Percentiles rank a stretch among this genome's conserved stretches.
Evolutionary conservation across 2,888 invertebrate genomes (phyloP).

Genomic region (Netelia melanura): DNA sequence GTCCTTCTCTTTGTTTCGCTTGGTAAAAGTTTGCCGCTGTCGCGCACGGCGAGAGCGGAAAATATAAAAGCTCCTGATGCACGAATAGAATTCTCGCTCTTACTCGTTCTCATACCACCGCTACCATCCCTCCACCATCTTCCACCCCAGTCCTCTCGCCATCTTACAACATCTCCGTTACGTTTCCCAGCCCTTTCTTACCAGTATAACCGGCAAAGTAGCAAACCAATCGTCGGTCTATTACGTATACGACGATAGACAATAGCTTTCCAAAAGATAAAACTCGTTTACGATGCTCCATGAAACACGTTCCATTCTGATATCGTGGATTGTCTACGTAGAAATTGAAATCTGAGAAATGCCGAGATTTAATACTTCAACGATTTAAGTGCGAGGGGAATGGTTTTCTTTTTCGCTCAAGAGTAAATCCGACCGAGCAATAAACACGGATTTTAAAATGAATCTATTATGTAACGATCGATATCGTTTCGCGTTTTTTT

Average conservation of each 20-base stretch:
- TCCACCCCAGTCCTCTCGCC: background rate
- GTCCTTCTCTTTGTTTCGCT: conserved; percentile 54
- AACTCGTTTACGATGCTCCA: background rate
- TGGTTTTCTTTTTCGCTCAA: background rate
- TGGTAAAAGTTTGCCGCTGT: conserved; percentile 57
- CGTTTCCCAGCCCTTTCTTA: conserved; percentile 15
- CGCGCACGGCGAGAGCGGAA: conserved; percentile 37
- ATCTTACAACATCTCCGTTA: conserved; percentile 31
- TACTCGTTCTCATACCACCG: background rate
- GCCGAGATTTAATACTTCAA: background rate
- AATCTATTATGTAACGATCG: no score
- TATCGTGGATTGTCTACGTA: background rate
- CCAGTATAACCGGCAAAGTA: background rate
- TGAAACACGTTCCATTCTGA: conserved; percentile 10
- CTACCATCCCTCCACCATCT: background rate
- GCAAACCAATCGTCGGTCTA: conserved; percentile 32
- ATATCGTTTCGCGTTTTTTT: no score
- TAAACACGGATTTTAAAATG: background rate
- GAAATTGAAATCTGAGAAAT: background rate
- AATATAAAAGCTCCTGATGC: conserved; percentile 54
- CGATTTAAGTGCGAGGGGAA: background rate
- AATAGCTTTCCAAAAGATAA: conserved; percentile 21
- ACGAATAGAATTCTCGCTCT: conserved; percentile 39
- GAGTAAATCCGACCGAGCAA: background rate
- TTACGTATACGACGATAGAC: background rate